Conservation (phyloP, 2,888 invertebrate species). For the Crematogaster levior region DNA sequence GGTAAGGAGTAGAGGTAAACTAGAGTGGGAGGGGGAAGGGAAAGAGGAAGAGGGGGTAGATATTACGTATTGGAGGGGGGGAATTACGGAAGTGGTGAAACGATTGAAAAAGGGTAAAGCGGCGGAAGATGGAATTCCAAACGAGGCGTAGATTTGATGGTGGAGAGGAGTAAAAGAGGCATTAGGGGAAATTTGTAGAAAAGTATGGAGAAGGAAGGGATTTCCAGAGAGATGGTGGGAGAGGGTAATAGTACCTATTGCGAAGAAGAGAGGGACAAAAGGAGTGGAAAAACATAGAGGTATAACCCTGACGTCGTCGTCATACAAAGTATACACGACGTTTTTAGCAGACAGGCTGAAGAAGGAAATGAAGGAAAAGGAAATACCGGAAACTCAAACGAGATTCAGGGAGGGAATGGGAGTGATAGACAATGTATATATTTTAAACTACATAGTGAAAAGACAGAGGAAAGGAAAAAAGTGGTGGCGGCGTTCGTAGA, state of each 20-base stretch:
- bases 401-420: background rate
- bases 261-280: background rate
- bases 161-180: too few species aligned
- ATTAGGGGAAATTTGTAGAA: too few species aligned
- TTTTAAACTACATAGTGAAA: conserved; percentile 8
- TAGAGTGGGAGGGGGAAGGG: too few species aligned
- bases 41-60: too few species aligned
- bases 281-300: background rate
- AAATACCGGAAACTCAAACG: conserved; percentile 34
- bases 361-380: background rate
- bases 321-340: background rate
- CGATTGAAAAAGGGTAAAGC: too few species aligned
- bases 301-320: background rate
- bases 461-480: background rate
- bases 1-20: too few species aligned
- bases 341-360: background rate
- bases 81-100: too few species aligned
- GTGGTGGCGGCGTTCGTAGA: background rate
- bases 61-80: too few species aligned
- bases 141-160: too few species aligned
- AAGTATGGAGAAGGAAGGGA: conserved; percentile 5
- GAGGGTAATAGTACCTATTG: background rate
- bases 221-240: background rate
- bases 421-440: conserved; percentile 17
- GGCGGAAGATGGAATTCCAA: too few species aligned